phyloP scores from a whole-genome alignment of 1,140 invertebrate species.

The Lepidurus apus region DNA sequence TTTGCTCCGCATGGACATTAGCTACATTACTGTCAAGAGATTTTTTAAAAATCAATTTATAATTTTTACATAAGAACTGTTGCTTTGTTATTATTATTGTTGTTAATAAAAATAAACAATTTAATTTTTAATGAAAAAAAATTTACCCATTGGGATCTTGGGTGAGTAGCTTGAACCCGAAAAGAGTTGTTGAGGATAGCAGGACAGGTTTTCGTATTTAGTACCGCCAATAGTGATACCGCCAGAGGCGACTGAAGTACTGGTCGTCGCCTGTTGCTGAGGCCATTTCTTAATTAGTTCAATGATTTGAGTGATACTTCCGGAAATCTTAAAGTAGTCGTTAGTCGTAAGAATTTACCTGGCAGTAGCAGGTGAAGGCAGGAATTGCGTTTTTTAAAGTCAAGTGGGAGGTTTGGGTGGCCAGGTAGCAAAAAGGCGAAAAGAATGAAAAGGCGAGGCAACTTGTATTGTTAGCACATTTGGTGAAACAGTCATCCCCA shows the following conservation, averaged over 20 bases:
- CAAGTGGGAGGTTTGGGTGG: not conserved
- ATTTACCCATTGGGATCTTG: not conserved
- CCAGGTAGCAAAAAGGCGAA: not conserved
- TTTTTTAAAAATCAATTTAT: no score
- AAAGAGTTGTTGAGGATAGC: not conserved
- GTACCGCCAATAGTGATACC: not conserved
- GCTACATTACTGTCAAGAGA: no score
- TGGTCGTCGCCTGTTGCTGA: not conserved
- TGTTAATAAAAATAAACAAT: not conserved
- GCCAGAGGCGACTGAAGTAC: not conserved
- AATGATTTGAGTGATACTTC: not conserved
- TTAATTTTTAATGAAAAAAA: not conserved
- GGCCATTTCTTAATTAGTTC: not conserved
- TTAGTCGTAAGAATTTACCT: not conserved
- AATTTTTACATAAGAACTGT: no score
- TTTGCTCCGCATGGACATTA: no score
- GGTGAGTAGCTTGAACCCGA: not conserved
- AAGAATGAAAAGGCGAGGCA: not conserved
- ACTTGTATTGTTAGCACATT: not conserved
- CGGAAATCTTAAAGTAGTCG: not conserved
- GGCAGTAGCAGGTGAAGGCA: not conserved
- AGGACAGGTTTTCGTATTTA: not conserved
- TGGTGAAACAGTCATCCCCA: not conserved
- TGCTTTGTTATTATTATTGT: not conserved
- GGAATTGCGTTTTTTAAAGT: not conserved